Evolutionary conservation across 2,888 invertebrate species (phyloP), one percentile per base, ranked within the genome.

Genomic region (Orthonychiurus folsomi): DNA sequence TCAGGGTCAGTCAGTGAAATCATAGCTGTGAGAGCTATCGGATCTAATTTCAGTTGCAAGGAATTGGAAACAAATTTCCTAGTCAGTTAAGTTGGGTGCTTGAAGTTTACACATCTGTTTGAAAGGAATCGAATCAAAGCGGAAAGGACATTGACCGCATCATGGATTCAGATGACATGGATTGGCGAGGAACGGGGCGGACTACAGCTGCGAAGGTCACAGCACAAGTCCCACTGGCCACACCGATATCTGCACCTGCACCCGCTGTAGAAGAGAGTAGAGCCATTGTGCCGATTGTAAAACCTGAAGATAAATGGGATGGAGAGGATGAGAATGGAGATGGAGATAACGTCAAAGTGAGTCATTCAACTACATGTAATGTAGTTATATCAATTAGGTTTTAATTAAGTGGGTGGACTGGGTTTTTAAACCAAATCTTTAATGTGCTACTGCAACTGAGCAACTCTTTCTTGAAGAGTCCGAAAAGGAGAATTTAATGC

Each of bases 271-370:
- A 5, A 37, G 37, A 9, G 37, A 37, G 5, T 15, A 37, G 37
- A 37, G 5, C 37, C 37, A 37, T 37, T 15, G 15, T 15, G 5
- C 37, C 37, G 15, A 15, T 37, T 15, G 15, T 37, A 5, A 37
- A 37, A 15, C 9, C 37, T 9, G 37, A 37, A 37, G 59, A 59
- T 23, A 59, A 59, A 37, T 59, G 59, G 59, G 48, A 28, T 48
- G 59, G 59, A n/a, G 59, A 59, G 26, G 63, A 59, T 47, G 59
- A 59, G 25, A 60, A 50, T 23, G 28, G 27, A 27, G 56, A 53
- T 47, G 61, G 27, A n/a, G 37, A 55, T 23, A 23, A n/a, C 27
- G 47, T 23, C 47, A 23, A 55, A 50, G 12, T 20, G 56, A 57
- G 23, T 58, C 62, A 28, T 21, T 26, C 61, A 23, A 63, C 48